Percentiles rank a stretch among this genome's conserved stretches.
Evolutionary conservation across 2,888 invertebrate genomes (phyloP).

Genomic region (Portevinia maculata): DNA sequence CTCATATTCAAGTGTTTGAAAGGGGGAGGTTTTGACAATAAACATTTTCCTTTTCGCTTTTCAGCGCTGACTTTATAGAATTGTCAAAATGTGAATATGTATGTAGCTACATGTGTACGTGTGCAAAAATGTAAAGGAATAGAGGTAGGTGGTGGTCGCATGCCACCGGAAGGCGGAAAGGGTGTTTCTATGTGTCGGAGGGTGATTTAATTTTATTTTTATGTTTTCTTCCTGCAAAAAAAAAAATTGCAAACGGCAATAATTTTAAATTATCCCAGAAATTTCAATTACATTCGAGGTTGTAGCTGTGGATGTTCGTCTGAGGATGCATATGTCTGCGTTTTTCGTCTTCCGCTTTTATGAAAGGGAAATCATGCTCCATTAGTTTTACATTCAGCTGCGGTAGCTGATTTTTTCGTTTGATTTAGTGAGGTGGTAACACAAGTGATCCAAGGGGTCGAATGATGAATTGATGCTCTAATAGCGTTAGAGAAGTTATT

Average conservation of each 20-base stretch:
- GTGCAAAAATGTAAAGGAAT: slow-evolving; percentile 45
- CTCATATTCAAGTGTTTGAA: slow-evolving; percentile 44
- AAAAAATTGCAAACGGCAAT: slow-evolving; percentile 73
- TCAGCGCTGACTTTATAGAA: slow-evolving; percentile 49
- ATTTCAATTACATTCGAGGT: slow-evolving; percentile 67
- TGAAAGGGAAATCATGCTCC: slow-evolving; percentile 52
- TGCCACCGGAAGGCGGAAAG: slow-evolving; percentile 70
- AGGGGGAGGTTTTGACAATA: slow-evolving; percentile 50
- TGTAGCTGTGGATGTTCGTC: slow-evolving; percentile 34
- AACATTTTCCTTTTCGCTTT: slow-evolving; percentile 64
- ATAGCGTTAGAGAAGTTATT: slow-evolving; percentile 37
- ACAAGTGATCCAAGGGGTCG: slow-evolving; percentile 61
- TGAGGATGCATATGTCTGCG: slow-evolving; percentile 55
- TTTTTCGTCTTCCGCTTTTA: slow-evolving; percentile 49
- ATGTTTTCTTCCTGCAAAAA: slow-evolving; percentile 69
- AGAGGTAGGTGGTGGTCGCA: slow-evolving; percentile 37
- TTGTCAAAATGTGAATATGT: slow-evolving; percentile 32
- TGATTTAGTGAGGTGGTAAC: slow-evolving; percentile 53
- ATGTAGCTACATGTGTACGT: slow-evolving; percentile 4
- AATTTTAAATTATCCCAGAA: slow-evolving; percentile 76
- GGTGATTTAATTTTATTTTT: slow-evolving; percentile 77
- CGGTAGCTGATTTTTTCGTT: slow-evolving; percentile 63
- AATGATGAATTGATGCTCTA: slow-evolving; percentile 63
- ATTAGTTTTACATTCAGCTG: slow-evolving; percentile 57
- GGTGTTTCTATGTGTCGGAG: slow-evolving; percentile 69